Evolutionary conservation across 2,888 invertebrate genomes (phyloP).

Genomic region (Chloroclysta siterata): DNA sequence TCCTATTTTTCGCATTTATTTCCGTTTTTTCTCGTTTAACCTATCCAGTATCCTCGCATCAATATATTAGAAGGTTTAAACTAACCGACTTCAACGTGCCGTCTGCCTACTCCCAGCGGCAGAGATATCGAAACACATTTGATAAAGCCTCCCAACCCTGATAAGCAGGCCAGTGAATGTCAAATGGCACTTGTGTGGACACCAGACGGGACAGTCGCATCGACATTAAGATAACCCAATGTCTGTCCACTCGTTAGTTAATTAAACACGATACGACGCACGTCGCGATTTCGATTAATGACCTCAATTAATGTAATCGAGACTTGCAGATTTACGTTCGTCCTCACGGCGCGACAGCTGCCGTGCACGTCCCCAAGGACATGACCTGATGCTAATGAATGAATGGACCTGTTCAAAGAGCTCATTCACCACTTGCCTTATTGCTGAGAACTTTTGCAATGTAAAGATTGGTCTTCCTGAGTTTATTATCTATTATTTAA

Average conservation of each 20-base stretch:
- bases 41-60: no score
- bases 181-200: conserved; percentile 33
- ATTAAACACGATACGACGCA: conserved; percentile 78
- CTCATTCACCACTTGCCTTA: not conserved
- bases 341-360: conserved; percentile 32
- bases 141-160: conserved; percentile 2
- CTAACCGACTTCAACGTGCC: not conserved
- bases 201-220: conserved; percentile 52
- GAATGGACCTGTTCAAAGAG: conserved; percentile 4
- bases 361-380: conserved; percentile 23
- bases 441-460: not conserved
- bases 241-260: conserved; percentile 78
- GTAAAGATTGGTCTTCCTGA: not conserved
- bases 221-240: conserved; percentile 76
- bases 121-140: conserved; percentile 7
- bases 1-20: no score
- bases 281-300: conserved; percentile 75
- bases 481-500: not conserved
- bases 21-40: no score
- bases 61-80: conserved; percentile 1
- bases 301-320: conserved; percentile 80
- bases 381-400: conserved; percentile 31
- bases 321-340: conserved; percentile 73
- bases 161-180: conserved; percentile 21
- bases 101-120: not conserved